These are phyloP conservation scores for Beaufortia kweichowensis DNA, from an alignment of 2,113 vertebrate species.

Conservation along the genomic window DNA sequence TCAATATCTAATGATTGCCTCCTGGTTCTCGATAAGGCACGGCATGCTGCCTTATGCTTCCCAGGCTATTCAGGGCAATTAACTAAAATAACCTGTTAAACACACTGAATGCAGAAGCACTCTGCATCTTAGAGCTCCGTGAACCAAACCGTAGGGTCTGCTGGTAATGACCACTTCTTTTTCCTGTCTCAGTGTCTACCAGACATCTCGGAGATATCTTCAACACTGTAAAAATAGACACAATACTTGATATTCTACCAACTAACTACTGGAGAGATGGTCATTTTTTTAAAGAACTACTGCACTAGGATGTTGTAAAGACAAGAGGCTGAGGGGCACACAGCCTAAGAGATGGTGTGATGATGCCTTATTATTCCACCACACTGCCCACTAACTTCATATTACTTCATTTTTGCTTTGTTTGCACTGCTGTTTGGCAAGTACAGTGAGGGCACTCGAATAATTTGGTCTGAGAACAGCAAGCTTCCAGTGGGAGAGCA, in stretches of 20 bases:
- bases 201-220: conserved; percentile 38
- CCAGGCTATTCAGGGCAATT: conserved; percentile 21
- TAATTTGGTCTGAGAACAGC: not conserved
- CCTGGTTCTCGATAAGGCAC: conserved; percentile 24
- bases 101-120: not conserved
- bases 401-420: conserved; percentile 28
- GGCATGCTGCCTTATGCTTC: conserved; percentile 7
- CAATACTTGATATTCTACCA: conserved; percentile 49
- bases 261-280: conserved; percentile 35
- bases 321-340: conserved; percentile 21
- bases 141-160: conserved; percentile 13
- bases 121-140: not conserved
- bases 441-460: conserved; percentile 18
- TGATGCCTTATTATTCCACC: conserved; percentile 18
- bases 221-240: conserved; percentile 34
- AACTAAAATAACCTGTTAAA: conserved; percentile 6
- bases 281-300: conserved; percentile 39
- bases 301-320: conserved; percentile 7
- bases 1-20: conserved; percentile 50
- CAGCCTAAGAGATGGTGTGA: not conserved
- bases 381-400: conserved; percentile 1
- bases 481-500: not conserved
- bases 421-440: conserved; percentile 6
- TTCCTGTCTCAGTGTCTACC: conserved; percentile 36
- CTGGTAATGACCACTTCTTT: conserved; percentile 28